Evolutionary conservation across 2,797 vertebrate species (phyloP), one percentile per base, ranked within the genome.

Genomic region (Premnoplex brunnescens): DNA sequence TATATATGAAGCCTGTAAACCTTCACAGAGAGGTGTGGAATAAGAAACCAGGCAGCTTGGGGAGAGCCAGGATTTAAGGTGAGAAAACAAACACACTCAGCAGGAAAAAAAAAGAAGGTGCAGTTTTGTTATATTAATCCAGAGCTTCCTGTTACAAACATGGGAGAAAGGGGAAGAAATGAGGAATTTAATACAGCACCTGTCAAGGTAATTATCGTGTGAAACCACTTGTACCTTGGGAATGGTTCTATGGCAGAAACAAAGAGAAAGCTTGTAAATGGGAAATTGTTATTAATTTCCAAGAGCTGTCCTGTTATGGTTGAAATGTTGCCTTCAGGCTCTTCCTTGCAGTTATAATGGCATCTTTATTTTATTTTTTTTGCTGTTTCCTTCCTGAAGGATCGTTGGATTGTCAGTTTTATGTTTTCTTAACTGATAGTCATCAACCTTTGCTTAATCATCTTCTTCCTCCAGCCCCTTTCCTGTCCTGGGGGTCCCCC

Each of bases 1-100:
- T 97, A 95, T 90, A 97, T 96, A 92, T 93, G 96, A 96, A 88
- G 89, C 85, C 89, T 91, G 80, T 72, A 94, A 95, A 92, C 58
- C 80, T 94, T 95, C 16, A 66, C 90, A 82, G 91, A 94, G 95
- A 87, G 86, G 84, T 92, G 63, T 84, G 75, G 91, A 75, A 92
- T 85, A 59, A 76, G 72, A 91, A 94, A 76, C 27, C 73, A 94
- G 91, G 80, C 87, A 44, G 85, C 80, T 55, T n/a, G 48, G 89
- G 83, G 79, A 89, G 73, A 73, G 79, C 15, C 2, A 12, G 75
- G 64, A 75, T 78, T 73, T 79, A 73, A 95, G 95, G 95, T 95
- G 85, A 91, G 94, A 41, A 73, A 96, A 89, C 48, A 77, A 91
- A 95, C 68, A 56, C 30, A 32, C 68, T 94, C 89, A 84, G 82